Evolutionary conservation across 2,888 invertebrate species (phyloP).

Genomic region (Torymus texanus): DNA sequence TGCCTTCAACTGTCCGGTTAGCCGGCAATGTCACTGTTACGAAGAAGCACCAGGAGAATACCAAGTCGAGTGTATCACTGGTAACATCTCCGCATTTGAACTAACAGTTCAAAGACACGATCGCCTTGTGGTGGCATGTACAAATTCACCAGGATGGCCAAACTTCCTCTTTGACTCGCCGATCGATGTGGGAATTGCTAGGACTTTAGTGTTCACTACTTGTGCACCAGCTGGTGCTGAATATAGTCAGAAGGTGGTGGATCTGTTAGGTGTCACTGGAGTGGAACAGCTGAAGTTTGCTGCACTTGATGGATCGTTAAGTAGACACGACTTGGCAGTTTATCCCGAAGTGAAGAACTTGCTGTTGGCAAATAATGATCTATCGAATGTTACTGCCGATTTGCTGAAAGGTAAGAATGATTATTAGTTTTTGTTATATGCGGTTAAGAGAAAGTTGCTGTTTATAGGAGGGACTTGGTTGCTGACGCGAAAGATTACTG

Average conservation of each 20-base stretch:
- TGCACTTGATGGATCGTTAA: conserved; percentile 32
- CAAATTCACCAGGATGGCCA: conserved; percentile 44
- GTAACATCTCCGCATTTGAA: conserved; percentile 35
- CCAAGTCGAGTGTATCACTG: conserved; percentile 47
- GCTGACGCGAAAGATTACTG: too few relatives aligned
- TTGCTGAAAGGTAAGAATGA: conserved; percentile 74
- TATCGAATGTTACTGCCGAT: conserved; percentile 79
- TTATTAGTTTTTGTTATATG: background rate
- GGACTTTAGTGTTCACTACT: conserved; percentile 38
- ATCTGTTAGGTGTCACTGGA: conserved; percentile 28
- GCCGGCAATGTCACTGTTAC: conserved; percentile 52
- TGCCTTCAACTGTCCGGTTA: conserved; percentile 49
- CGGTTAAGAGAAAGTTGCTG: too few relatives aligned
- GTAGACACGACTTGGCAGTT: conserved; percentile 33
- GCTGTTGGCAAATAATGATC: conserved; percentile 68
- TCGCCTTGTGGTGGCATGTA: conserved; percentile 47
- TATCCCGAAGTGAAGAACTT: conserved; percentile 44
- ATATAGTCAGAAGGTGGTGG: conserved; percentile 31
- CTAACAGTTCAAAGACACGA: conserved; percentile 46
- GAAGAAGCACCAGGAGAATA: conserved; percentile 45
- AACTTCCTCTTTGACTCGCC: conserved; percentile 48
- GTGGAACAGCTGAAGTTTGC: conserved; percentile 40
- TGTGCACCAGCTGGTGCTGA: conserved; percentile 43
- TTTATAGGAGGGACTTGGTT: too few relatives aligned
- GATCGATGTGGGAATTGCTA: conserved; percentile 27